Base-by-base conservation (phyloP, 2,797 vertebrate genomes). In the Molossus molossus region DNA sequence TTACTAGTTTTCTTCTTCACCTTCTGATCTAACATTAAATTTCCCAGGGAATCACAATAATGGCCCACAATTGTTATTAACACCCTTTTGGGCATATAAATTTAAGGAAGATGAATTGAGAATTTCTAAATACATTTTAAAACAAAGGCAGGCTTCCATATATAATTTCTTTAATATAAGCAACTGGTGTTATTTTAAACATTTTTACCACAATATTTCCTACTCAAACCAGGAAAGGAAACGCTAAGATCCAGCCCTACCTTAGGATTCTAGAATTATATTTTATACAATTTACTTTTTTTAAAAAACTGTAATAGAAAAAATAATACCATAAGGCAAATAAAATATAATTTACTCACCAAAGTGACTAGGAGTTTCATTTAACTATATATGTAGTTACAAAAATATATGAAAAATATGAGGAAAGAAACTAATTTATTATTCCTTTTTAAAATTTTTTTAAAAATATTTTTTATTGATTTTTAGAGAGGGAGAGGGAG, bases 111-210 rank as follows among this genome's bases (percentile, higher is more conserved):
- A 96, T 37, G 64, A 75, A 94, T 76, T 81, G 17, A 64, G 23
- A 95, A 69, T 86, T 73, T 95, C 72, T 92, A 94, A 84, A 64
- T 80, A 72, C 25, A 64, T 80, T 87, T 93, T 79, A 87, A 91
- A 94, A 88, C 21, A 73, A 40, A 87, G 13, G 33, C 37, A 60
- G 20, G 53, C 23, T 81, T 79, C 5, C 1, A 18, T 60, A 69
- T 33, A 9, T 29, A 77, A 73, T 86, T 82, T 86, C n/a, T 67
- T 84, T 73, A 86, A 86, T n/a, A 29, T 69, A 92, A 87, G 7
- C 7, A n/a, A 11, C 25, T 14, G 21, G 29, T n/a, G 8, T 64
- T 55, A 69, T 48, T 87, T 89, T 83, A 77, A 70, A 70, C 20
- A 57, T 25, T 64, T 80, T 85, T 70, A 81, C 69, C n/a, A 70